Conservation (phyloP, 2,797 vertebrate genomes). For the Typhlichthys subterraneus region DNA sequence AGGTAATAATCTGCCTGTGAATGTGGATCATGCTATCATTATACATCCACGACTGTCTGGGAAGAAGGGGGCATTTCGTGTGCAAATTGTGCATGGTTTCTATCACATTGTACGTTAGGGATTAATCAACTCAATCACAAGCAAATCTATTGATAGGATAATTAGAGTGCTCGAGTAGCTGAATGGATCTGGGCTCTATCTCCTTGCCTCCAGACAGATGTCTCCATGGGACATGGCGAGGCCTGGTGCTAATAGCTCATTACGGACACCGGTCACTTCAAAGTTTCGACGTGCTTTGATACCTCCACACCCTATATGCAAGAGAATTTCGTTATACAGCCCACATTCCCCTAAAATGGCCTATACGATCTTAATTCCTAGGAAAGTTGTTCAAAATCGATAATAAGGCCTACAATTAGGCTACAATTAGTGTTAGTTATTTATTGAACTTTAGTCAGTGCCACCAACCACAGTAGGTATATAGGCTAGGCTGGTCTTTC, state of each 20-base stretch:
- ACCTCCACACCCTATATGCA: slow-evolving; percentile 20
- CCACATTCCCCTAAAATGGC: too few species aligned
- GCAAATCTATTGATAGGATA: slow-evolving; percentile 47
- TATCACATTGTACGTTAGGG: slow-evolving; percentile 17
- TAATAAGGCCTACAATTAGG: too few species aligned
- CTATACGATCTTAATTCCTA: too few species aligned
- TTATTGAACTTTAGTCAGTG: too few species aligned
- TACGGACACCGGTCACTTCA: slow-evolving; percentile 58
- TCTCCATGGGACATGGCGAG: slow-evolving; percentile 40
- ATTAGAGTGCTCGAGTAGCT: slow-evolving; percentile 21
- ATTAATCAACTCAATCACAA: slow-evolving; percentile 38
- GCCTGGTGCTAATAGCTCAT: slow-evolving; percentile 58
- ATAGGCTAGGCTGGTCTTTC: too few species aligned
- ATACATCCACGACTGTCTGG: not conserved
- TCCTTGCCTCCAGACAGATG: slow-evolving; percentile 49
- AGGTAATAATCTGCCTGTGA: slow-evolving; percentile 8
- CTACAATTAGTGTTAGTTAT: too few species aligned
- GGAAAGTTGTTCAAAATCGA: too few species aligned
- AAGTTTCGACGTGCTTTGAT: slow-evolving; percentile 53
- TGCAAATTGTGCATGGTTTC: slow-evolving; percentile 14
- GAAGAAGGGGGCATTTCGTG: slow-evolving; percentile 17
- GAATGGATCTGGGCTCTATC: slow-evolving; percentile 20
- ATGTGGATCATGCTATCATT: slow-evolving; percentile 2
- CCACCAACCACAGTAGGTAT: too few species aligned
- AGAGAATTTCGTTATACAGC: too few species aligned